These are phyloP conservation scores for Oreochromis aureus DNA, from an alignment of 2,113 vertebrate species.

Conservation along the genomic window DNA sequence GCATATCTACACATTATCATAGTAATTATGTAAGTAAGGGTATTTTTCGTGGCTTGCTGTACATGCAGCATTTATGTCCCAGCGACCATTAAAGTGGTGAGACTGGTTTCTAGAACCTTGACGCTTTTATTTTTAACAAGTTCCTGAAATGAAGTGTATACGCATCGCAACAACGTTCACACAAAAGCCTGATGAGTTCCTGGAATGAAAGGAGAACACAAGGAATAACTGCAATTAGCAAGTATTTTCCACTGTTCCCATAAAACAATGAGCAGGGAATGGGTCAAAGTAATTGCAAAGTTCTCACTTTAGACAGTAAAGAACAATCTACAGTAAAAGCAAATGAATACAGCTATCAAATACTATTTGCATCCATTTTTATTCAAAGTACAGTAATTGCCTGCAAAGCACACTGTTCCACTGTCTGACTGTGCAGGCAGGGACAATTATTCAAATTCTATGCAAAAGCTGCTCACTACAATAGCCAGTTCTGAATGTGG, in stretches of 20 bases:
- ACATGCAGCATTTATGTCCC: not conserved
- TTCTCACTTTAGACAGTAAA: not conserved
- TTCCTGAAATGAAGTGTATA: not conserved
- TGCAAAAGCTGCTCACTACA: slow-evolving; percentile 21
- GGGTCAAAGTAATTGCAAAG: not conserved
- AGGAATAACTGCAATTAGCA: not conserved
- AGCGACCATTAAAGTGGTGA: not conserved
- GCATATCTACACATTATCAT: not conserved
- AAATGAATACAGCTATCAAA: not conserved
- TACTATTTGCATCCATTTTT: slow-evolving; percentile 16
- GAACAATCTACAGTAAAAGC: not conserved
- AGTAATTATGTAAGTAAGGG: not conserved
- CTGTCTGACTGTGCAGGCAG: not conserved
- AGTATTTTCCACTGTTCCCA: not conserved
- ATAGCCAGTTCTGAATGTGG: not conserved
- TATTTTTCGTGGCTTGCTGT: not conserved
- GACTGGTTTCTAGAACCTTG: not conserved
- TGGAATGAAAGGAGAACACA: not conserved
- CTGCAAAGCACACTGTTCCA: not conserved
- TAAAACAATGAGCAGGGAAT: not conserved
- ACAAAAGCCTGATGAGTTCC: not conserved
- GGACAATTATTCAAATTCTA: slow-evolving; percentile 40
- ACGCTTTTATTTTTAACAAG: not conserved
- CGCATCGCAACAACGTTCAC: not conserved
- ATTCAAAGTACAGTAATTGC: not conserved